Evolutionary conservation across 2,888 invertebrate genomes (phyloP), one percentile per base, ranked within the genome.

Genomic region (Muschampia plurimacula): DNA sequence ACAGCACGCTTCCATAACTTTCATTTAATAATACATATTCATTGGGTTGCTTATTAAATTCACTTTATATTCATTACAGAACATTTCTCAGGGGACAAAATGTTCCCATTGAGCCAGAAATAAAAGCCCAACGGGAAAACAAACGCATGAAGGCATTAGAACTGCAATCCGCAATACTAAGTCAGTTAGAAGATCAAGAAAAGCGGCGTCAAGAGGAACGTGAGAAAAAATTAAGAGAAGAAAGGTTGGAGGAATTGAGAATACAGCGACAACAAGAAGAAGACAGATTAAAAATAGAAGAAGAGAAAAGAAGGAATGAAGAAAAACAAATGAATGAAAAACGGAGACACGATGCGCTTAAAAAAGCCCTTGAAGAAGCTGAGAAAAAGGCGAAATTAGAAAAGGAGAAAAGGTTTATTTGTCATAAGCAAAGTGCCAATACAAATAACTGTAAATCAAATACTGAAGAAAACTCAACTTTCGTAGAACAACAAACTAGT

Each of bases 81-180:
- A 96, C 97, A 59, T 97, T 96, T 89, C 90, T 98, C 63, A 95
- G 98, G 77, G 98, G 98, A 9, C 98, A 98, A 92, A 98, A 98
- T 89, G 96, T 96, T 15, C 97, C 97, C 0, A 86, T 98, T 72
- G 98, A 98, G 85, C 96, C 97, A 1, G 95, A 96, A 77, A 96
- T 97, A 69, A 93, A 97, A 79, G 97, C 97, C 9, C 98, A 98
- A 87, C 95, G 98, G 77, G 98, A 98, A 90, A 95, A 96, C 74
- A 97, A 96, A 87, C 95, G 98, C 39, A 96, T 97, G 76, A 97
- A 97, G 88, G 98, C 98, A 0, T 88, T 98, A 75, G 98, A 98
- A 85, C 96, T 98, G 78, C 99, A 99, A 89, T 96, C 97, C 75
- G 98, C 97, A 13, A 97, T 98, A 80, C 95, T 97, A 79, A 96